A percentile compares a stretch with the other conserved stretches of the same genome.
Conservation (phyloP, 1,140 invertebrate genomes). For the Tetraneura akinire region DNA sequence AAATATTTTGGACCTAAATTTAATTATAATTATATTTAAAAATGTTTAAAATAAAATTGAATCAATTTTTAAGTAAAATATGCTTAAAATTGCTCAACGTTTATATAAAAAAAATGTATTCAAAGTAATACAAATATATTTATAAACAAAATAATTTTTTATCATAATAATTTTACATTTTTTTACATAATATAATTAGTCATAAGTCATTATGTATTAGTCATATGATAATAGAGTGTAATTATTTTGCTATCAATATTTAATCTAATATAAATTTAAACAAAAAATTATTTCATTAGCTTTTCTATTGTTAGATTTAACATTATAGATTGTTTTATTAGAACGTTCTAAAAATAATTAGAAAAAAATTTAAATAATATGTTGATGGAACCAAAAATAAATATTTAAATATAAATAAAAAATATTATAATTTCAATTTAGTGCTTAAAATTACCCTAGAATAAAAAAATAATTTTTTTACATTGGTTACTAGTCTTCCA, state of each 20-base stretch:
- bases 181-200: slow-evolving; percentile 14
- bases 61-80: slow-evolving; percentile 25
- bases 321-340: no score
- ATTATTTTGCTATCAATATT: slow-evolving; percentile 24
- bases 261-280: background rate
- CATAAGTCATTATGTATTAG: slow-evolving; percentile 5
- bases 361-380: no score
- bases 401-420: no score
- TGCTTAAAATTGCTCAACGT: slow-evolving; percentile 33
- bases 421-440: no score
- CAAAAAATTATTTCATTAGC: background rate
- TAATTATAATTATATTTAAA: background rate
- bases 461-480: background rate
- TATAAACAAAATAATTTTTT: slow-evolving; percentile 18
- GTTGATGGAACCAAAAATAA: no score
- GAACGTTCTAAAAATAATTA: no score
- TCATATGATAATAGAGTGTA: background rate
- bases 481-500: slow-evolving; percentile 48
- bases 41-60: slow-evolving; percentile 17
- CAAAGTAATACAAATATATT: slow-evolving; percentile 16
- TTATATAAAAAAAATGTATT: slow-evolving; percentile 6
- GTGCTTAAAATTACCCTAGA: background rate
- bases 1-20: background rate
- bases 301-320: no score
- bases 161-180: background rate